Percentiles rank a stretch among this genome's conserved stretches.
These are phyloP conservation scores for Centrocercus urophasianus DNA, from an alignment of 2,113 vertebrate genomes.

Conservation along the genomic window DNA sequence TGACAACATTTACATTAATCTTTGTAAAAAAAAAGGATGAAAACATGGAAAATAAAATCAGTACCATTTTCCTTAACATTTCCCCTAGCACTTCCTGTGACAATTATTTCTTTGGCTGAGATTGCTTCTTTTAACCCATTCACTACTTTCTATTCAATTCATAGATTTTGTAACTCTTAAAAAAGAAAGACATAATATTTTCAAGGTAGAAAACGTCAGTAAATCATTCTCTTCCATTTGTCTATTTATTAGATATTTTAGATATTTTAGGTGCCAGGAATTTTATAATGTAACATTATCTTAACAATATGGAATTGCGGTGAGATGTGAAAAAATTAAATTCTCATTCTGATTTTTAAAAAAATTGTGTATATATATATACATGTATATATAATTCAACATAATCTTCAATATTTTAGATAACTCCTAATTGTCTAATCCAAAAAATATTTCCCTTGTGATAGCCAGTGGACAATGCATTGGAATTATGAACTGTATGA, in stretches of 20 bases:
- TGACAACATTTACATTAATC: background rate
- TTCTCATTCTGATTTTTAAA: background rate
- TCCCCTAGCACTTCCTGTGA: background rate
- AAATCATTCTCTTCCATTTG: background rate
- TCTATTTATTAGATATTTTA: background rate
- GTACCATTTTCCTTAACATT: background rate
- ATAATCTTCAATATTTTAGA: background rate
- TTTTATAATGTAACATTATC: background rate
- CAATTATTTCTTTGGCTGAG: background rate
- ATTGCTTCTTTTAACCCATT: background rate
- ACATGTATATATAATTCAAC: background rate
- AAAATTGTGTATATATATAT: too few relatives aligned
- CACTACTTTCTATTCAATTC: background rate
- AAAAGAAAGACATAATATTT: background rate
- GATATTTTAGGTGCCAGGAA: background rate
- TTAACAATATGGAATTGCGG: background rate
- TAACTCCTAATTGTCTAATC: background rate
- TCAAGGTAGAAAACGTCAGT: background rate
- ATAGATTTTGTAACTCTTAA: background rate
- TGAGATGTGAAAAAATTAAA: background rate
- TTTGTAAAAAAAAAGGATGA: background rate
- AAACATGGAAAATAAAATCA: background rate
- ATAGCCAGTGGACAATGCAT: background rate
- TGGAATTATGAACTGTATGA: background rate
- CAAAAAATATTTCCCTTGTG: background rate